These are phyloP conservation scores for Epicampocera succincta DNA, from an alignment of 2,888 invertebrate species.

Conservation along the genomic window DNA sequence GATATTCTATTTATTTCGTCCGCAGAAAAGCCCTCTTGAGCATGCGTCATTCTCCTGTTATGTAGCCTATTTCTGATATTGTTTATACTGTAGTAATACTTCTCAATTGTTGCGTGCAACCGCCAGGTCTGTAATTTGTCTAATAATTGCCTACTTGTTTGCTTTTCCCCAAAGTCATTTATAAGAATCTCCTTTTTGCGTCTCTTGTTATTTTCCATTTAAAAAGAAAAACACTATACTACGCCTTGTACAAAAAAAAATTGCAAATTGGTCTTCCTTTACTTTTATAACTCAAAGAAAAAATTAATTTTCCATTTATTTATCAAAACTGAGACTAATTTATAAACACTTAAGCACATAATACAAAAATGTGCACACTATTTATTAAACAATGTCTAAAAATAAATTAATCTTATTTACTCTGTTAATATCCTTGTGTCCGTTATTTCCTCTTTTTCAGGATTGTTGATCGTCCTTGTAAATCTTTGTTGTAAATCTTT, in stretches of 20 bases:
- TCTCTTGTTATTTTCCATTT: neutral
- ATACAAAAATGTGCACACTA: too few relatives aligned
- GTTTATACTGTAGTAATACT: conserved; percentile 34
- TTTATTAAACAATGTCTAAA: too few relatives aligned
- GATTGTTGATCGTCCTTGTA: too few relatives aligned
- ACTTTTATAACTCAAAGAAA: conserved; percentile 12
- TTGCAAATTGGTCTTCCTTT: conserved; percentile 15
- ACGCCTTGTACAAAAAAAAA: conserved; percentile 5
- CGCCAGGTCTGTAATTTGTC: conserved; percentile 8
- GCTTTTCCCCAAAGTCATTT: too few relatives aligned
- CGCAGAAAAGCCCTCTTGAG: conserved; percentile 6
- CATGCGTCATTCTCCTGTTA: conserved; percentile 22
- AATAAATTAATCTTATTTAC: too few relatives aligned
- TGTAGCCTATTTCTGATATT: too few relatives aligned
- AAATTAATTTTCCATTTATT: conserved; percentile 3
- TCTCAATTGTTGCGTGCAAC: conserved; percentile 43
- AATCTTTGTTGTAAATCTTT: too few relatives aligned
- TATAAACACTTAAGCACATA: too few relatives aligned
- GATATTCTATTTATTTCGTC: conserved; percentile 43
- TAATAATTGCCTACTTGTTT: conserved; percentile 35
- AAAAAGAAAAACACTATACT: too few relatives aligned
- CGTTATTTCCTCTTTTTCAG: too few relatives aligned
- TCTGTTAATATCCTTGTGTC: too few relatives aligned
- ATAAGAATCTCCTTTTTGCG: conserved; percentile 7
- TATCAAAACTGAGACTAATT: too few relatives aligned